Conservation (phyloP, 2,888 invertebrate species). For the Tenthredo livida region DNA sequence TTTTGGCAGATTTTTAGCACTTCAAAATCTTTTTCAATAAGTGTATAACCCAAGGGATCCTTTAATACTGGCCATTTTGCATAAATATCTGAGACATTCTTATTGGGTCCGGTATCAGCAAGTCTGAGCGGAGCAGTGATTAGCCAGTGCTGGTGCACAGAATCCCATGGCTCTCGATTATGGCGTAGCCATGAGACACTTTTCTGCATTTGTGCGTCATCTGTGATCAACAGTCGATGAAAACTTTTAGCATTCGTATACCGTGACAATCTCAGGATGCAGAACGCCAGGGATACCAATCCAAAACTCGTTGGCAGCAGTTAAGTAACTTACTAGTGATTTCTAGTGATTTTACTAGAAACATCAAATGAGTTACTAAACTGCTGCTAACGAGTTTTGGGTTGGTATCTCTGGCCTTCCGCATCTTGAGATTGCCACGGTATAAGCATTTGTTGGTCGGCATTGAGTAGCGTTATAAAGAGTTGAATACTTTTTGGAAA, state of each 20-base stretch:
- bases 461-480: neutral
- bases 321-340: too few species aligned
- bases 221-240: neutral
- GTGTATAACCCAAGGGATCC: neutral
- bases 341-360: too few species aligned
- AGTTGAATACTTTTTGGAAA: neutral
- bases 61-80: slow-evolving; percentile 14
- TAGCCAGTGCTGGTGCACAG: neutral
- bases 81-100: slow-evolving; percentile 20
- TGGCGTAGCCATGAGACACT: neutral
- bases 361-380: too few species aligned
- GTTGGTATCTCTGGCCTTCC: too few species aligned
- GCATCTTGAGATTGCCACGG: too few species aligned
- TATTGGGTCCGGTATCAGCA: neutral
- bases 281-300: too few species aligned
- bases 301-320: too few species aligned
- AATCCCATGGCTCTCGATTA: slow-evolving; percentile 8
- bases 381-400: too few species aligned
- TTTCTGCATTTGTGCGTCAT: neutral
- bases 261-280: too few species aligned
- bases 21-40: slow-evolving; percentile 21
- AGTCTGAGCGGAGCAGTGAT: neutral
- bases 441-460: neutral
- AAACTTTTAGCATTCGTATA: neutral
- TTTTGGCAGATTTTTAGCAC: neutral